phyloP scores from a whole-genome alignment of 2,888 invertebrate genomes.

The Cosmopolites sordidus region DNA sequence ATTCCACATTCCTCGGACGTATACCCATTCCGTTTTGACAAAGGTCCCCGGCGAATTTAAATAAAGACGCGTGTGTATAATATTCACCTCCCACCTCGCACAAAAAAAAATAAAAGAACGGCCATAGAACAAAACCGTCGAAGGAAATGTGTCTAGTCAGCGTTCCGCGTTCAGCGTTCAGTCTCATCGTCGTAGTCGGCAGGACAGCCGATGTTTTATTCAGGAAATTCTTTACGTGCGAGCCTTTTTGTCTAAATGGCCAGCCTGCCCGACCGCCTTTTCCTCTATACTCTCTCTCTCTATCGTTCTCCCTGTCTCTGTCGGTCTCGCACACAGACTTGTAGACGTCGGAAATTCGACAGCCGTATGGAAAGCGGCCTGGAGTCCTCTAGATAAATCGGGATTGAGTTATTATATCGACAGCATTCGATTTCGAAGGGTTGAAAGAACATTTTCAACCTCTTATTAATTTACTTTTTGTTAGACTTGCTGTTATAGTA shows the following conservation, averaged over 20 bases:
- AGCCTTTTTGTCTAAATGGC: slow-evolving; percentile 23
- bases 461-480: too few relatives aligned
- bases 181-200: slow-evolving; percentile 18
- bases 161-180: too few relatives aligned
- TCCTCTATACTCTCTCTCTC: too few relatives aligned
- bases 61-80: background rate
- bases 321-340: too few relatives aligned
- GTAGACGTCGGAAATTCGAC: slow-evolving; percentile 33
- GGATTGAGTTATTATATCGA: too few relatives aligned
- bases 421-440: too few relatives aligned
- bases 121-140: slow-evolving; percentile 6
- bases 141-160: slow-evolving; percentile 22
- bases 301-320: too few relatives aligned
- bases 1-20: background rate
- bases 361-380: slow-evolving; percentile 23
- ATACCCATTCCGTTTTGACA: background rate
- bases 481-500: too few relatives aligned
- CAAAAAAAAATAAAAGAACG: background rate
- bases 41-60: background rate
- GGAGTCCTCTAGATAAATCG: too few relatives aligned
- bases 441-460: too few relatives aligned
- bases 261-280: too few relatives aligned
- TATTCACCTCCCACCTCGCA: background rate
- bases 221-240: slow-evolving; percentile 23
- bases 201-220: slow-evolving; percentile 24